A percentile compares a stretch with the other conserved stretches of the same genome.
These are phyloP conservation scores for Cecropterus lyciades DNA, from an alignment of 1,140 invertebrate genomes.

Conservation along the genomic window DNA sequence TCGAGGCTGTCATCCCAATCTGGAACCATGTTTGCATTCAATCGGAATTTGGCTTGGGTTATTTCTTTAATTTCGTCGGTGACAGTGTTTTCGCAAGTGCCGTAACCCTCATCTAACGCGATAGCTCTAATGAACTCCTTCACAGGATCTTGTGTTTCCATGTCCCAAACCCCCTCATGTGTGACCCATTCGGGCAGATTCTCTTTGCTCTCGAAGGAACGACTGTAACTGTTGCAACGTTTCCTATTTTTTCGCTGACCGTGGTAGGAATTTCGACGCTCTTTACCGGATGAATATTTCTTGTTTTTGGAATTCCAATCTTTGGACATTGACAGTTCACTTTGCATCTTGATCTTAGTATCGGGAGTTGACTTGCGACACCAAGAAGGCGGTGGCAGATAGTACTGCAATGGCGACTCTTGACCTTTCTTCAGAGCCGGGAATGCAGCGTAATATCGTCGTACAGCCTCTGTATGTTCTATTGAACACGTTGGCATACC, in stretches of 20 bases:
- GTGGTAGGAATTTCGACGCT: slow-evolving; percentile 78
- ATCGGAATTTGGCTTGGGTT: slow-evolving; percentile 50
- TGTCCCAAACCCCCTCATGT: slow-evolving; percentile 80
- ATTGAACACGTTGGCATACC: slow-evolving; percentile 78
- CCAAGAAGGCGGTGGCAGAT: slow-evolving; percentile 76
- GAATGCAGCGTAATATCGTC: slow-evolving; percentile 84
- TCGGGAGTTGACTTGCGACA: slow-evolving; percentile 65
- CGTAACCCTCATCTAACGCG: slow-evolving; percentile 80
- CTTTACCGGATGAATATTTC: slow-evolving; percentile 64
- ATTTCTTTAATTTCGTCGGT: slow-evolving; percentile 72
- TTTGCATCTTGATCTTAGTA: slow-evolving; percentile 73
- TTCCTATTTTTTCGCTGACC: slow-evolving; percentile 72
- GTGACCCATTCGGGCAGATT: slow-evolving; percentile 82
- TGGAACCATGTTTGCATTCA: slow-evolving; percentile 69
- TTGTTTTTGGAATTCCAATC: slow-evolving; percentile 76
- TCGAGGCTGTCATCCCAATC: slow-evolving; percentile 72
- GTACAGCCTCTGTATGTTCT: slow-evolving; percentile 81
- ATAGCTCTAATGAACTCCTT: slow-evolving; percentile 79
- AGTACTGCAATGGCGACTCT: slow-evolving; percentile 76
- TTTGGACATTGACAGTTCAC: slow-evolving; percentile 67
- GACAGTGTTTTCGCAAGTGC: slow-evolving; percentile 80
- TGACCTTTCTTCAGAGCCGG: slow-evolving; percentile 79
- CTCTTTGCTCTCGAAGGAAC: slow-evolving; percentile 76
- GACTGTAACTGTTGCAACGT: slow-evolving; percentile 73
- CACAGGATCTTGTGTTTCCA: slow-evolving; percentile 80